These are phyloP conservation scores for Brachionus angularis DNA, from an alignment of 1,140 invertebrate species.

Conservation along the genomic window DNA sequence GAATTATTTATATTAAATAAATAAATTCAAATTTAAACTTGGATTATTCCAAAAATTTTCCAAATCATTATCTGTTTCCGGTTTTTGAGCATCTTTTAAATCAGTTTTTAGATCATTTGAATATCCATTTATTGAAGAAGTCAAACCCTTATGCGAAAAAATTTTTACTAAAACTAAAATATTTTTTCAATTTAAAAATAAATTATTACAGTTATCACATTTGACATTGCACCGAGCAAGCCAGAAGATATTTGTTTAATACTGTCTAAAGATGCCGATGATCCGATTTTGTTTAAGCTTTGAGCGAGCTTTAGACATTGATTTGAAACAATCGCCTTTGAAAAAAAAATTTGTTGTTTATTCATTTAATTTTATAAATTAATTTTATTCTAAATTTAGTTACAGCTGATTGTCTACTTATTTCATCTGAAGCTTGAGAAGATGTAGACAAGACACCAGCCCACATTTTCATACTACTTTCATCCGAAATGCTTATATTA, in stretches of 20 bases:
- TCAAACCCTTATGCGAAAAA: slow-evolving; percentile 19
- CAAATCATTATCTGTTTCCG: slow-evolving; percentile 3
- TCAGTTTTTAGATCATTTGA: not conserved
- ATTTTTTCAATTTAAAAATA: not conserved
- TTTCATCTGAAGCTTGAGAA: slow-evolving; percentile 26
- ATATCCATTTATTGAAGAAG: slow-evolving; percentile 5
- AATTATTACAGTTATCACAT: not conserved
- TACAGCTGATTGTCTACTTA: slow-evolving; percentile 23
- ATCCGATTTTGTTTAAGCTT: not conserved
- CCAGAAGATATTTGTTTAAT: slow-evolving; percentile 1
- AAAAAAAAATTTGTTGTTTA: not conserved
- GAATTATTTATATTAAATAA: not conserved
- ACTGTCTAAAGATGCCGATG: slow-evolving; percentile 9
- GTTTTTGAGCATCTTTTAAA: not conserved
- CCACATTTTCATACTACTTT: not conserved
- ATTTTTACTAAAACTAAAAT: not conserved
- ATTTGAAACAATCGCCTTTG: not conserved
- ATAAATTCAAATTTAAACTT: not conserved
- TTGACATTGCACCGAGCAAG: not conserved
- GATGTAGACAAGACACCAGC: not conserved
- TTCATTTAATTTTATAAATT: slow-evolving; percentile 18
- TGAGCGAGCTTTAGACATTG: not conserved
- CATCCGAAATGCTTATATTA: slow-evolving; percentile 31
- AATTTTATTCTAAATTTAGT: not conserved
- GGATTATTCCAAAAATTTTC: slow-evolving; percentile 25